Evolutionary conservation across 2,888 invertebrate species (phyloP).

Genomic region (Ormyrus rosae): DNA sequence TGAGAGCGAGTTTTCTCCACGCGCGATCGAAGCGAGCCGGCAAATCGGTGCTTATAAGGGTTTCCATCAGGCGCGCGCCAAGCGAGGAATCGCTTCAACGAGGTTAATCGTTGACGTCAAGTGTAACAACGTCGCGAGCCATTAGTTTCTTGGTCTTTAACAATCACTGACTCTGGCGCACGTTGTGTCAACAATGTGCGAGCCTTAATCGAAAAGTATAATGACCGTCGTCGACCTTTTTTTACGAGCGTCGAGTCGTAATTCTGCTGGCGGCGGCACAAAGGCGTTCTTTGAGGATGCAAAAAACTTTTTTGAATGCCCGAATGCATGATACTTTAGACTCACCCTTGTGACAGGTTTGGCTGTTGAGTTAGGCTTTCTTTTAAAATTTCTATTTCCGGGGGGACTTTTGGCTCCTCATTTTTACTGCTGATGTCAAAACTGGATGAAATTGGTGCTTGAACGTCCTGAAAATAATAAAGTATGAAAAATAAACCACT

Average conservation of each 20-base stretch:
- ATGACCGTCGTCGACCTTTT: too few species aligned
- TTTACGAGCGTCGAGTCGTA: too few species aligned
- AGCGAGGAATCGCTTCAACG: slow-evolving; percentile 7
- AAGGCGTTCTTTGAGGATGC: too few species aligned
- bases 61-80: neutral
- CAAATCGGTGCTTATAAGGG: slow-evolving; percentile 32
- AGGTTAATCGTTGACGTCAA: slow-evolving; percentile 42
- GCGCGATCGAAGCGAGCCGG: neutral
- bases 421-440: slow-evolving; percentile 33
- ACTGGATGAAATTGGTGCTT: slow-evolving; percentile 34
- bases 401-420: slow-evolving; percentile 54
- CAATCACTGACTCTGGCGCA: neutral
- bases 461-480: slow-evolving; percentile 34
- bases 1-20: neutral
- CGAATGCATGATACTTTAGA: slow-evolving; percentile 25
- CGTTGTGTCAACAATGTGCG: too few species aligned
- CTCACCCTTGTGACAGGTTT: slow-evolving; percentile 73
- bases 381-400: slow-evolving; percentile 64
- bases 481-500: slow-evolving; percentile 1
- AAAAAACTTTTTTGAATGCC: neutral
- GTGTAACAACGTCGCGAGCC: neutral
- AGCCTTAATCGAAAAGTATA: too few species aligned
- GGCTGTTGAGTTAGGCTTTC: slow-evolving; percentile 70
- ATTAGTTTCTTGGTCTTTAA: slow-evolving; percentile 20
- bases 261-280: too few species aligned